These are phyloP conservation scores for Dipus sagitta DNA, from an alignment of 2,797 vertebrate species.

Conservation along the genomic window DNA sequence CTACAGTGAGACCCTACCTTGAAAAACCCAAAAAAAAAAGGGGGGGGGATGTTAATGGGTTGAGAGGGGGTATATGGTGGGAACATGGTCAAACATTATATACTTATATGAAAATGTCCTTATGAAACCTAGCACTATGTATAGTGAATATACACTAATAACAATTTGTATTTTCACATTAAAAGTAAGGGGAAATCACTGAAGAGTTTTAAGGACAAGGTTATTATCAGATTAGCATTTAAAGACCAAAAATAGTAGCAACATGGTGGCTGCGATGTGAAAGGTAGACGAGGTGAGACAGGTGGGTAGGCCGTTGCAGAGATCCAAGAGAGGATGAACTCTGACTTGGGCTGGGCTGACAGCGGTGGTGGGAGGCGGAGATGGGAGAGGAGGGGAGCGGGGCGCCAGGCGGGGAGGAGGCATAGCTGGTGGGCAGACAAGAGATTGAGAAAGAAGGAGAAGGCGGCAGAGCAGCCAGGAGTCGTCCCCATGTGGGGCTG, in stretches of 20 bases:
- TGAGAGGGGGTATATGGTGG: neutral
- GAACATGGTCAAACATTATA: neutral
- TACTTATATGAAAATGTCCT: neutral
- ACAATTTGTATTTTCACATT: neutral
- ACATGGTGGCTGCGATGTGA: neutral
- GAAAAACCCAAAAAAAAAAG: too few relatives aligned
- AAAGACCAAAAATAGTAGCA: neutral
- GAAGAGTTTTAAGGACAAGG: constrained; percentile 15
- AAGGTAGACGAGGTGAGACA: neutral
- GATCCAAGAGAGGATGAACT: neutral
- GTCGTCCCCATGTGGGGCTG: neutral
- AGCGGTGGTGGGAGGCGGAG: neutral
- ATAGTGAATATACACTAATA: neutral
- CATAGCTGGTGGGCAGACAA: neutral
- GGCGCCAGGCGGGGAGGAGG: rapidly evolving
- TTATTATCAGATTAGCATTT: constrained; percentile 10
- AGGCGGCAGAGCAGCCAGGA: neutral
- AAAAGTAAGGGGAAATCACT: constrained; percentile 20
- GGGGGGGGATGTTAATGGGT: neutral
- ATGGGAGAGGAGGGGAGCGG: neutral
- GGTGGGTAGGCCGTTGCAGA: neutral
- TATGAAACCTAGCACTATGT: neutral
- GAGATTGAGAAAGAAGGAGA: neutral
- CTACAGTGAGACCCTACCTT: too few relatives aligned
- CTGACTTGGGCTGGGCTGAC: neutral